Percentiles rank a stretch among this genome's conserved stretches.
These are phyloP conservation scores for Lycopodina hypogea DNA, from an alignment of 37 sponge, comb jelly and placozoan genomes.

Conservation along the genomic window DNA sequence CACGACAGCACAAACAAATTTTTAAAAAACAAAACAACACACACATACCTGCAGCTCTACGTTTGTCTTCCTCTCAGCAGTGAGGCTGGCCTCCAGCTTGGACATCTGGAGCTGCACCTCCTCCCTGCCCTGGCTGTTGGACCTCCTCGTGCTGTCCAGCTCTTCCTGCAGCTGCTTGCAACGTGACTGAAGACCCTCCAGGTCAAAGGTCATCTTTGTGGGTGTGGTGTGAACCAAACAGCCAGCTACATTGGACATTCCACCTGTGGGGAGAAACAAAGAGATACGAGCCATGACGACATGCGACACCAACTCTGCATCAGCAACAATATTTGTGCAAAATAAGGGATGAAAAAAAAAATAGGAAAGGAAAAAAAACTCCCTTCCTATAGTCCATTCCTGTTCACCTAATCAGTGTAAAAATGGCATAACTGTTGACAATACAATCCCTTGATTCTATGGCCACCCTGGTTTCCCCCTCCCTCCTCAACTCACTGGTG, in stretches of 20 bases:
- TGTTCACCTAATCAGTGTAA: no score
- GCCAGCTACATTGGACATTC: background rate
- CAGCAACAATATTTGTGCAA: no score
- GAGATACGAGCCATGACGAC: no score
- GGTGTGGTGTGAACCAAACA: conserved; percentile 11
- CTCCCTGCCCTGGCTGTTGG: conserved; percentile 32
- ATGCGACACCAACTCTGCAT: no score
- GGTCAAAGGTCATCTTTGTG: conserved; percentile 26
- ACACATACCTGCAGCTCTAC: conserved; percentile 50
- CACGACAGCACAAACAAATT: background rate
- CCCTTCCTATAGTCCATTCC: no score
- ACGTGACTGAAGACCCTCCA: conserved; percentile 30
- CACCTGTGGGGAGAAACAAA: background rate
- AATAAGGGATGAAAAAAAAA: no score
- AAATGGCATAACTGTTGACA: no score
- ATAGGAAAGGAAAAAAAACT: no score
- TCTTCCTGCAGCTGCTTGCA: conserved; percentile 58
- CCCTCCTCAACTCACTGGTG: background rate
- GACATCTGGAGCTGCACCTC: conserved; percentile 23
- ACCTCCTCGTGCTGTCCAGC: conserved; percentile 35
- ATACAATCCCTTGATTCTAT: no score
- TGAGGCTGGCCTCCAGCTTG: conserved; percentile 49
- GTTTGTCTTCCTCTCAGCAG: conserved; percentile 56
- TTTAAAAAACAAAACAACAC: background rate
- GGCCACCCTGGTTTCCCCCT: no score